Evolutionary conservation across 2,113 vertebrate genomes (phyloP).

Genomic region (Sinosuthora webbiana): DNA sequence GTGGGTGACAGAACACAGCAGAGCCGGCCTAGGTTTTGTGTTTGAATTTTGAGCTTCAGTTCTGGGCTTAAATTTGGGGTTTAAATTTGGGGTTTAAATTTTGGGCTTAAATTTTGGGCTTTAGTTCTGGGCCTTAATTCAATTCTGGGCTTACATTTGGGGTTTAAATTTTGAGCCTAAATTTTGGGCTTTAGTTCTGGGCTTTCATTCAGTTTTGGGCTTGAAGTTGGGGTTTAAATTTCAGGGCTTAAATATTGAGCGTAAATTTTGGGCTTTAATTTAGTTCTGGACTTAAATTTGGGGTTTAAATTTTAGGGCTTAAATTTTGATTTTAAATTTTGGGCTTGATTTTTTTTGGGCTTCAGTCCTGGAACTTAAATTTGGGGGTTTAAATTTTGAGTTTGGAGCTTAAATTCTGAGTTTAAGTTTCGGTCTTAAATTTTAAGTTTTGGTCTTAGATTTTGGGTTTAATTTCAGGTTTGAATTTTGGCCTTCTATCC

Average conservation of each 20-base stretch:
- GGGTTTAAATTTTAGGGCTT: too few species aligned
- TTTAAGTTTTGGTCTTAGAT: background rate
- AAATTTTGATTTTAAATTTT: too few species aligned
- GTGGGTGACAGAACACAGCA: background rate
- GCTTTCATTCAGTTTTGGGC: background rate
- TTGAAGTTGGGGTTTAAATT: background rate
- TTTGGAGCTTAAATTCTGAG: too few species aligned
- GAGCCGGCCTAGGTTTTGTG: background rate
- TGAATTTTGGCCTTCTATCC: rapidly evolving
- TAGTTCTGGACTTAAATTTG: too few species aligned
- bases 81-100: background rate
- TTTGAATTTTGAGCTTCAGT: background rate
- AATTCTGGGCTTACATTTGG: background rate
- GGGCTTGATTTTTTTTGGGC: too few species aligned
- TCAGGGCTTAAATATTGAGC: too few species aligned
- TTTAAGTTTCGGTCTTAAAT: too few species aligned
- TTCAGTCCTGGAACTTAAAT: too few species aligned
- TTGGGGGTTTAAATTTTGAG: too few species aligned
- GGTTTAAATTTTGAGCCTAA: background rate
- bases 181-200: background rate
- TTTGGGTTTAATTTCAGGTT: rapidly evolving
- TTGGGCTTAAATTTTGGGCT: background rate
- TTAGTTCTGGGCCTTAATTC: background rate
- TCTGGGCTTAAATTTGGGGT: background rate
- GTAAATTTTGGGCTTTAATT: too few species aligned